These are phyloP conservation scores for Lepidonotus clava DNA, from an alignment of 2,888 invertebrate genomes.

Conservation along the genomic window DNA sequence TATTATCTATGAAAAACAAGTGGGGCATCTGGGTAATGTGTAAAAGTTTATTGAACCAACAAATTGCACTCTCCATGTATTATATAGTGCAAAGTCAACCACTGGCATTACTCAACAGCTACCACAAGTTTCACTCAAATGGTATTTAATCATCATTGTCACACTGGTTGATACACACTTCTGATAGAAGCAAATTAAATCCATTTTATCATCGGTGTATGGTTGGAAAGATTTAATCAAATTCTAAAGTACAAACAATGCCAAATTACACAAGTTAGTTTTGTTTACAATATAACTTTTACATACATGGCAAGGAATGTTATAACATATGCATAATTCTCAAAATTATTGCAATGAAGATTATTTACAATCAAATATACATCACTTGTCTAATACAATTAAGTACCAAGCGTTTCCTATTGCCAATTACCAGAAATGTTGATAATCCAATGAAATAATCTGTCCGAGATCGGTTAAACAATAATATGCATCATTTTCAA, in stretches of 20 bases:
- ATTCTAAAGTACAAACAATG: background rate
- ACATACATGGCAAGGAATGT: background rate
- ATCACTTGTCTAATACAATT: no score
- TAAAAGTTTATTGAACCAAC: constrained; percentile 48
- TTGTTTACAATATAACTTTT: background rate
- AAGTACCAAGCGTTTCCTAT: no score
- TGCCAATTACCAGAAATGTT: no score
- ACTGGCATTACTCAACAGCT: background rate
- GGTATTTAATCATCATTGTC: background rate
- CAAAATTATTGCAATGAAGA: background rate
- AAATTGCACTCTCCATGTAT: background rate
- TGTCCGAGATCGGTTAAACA: no score
- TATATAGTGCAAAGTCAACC: background rate
- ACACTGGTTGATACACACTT: constrained; percentile 11
- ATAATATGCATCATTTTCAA: no score
- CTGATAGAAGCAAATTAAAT: background rate
- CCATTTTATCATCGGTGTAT: background rate
- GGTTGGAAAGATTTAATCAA: background rate
- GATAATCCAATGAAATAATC: no score
- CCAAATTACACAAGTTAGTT: background rate
- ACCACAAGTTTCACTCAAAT: constrained; percentile 39
- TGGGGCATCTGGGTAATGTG: no score
- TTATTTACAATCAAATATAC: background rate
- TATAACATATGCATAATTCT: background rate
- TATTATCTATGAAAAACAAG: no score